phyloP scores from a whole-genome alignment of 2,113 vertebrate genomes.

The Martes martes region DNA sequence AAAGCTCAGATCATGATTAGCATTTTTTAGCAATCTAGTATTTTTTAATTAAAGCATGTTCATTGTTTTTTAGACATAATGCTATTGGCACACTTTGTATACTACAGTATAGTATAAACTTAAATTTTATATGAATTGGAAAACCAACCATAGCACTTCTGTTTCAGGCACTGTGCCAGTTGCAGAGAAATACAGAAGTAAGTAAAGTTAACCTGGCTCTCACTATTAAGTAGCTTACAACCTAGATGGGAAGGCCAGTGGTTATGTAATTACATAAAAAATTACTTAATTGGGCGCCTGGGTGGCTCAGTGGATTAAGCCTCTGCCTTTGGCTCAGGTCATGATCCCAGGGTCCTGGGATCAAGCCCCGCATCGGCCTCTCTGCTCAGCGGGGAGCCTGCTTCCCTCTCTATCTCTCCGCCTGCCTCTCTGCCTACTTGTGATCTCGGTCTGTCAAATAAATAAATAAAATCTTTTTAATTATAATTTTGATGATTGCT shows the following conservation, averaged over 20 bases:
- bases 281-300: background rate
- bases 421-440: no score
- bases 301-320: no score
- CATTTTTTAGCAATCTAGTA: background rate
- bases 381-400: no score
- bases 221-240: background rate
- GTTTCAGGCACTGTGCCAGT: background rate
- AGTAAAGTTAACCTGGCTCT: background rate
- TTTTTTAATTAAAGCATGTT: background rate
- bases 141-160: background rate
- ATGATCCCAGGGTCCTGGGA: no score
- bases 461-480: background rate
- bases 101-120: background rate
- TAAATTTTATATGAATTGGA: background rate
- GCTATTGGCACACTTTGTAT: background rate
- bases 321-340: no score
- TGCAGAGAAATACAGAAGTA: background rate
- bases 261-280: background rate
- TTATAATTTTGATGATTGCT: background rate
- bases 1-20: background rate
- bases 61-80: background rate
- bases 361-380: no score
- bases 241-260: background rate
- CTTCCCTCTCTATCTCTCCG: no score
- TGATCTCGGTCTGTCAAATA: no score